phyloP scores from a whole-genome alignment of 2,888 invertebrate species.

The Atethmia centrago region DNA sequence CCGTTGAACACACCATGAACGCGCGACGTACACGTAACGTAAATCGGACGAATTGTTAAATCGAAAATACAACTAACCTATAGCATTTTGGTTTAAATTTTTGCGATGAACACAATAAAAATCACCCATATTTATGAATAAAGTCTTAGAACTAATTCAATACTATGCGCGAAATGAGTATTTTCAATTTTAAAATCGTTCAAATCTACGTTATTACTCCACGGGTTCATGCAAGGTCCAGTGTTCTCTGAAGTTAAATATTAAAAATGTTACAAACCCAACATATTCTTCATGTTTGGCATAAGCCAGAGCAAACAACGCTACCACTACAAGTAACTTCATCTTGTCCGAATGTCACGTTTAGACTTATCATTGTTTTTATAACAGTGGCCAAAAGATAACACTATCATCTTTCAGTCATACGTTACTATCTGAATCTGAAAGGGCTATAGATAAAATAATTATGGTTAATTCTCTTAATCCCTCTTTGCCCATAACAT shows the following conservation, averaged over 20 bases:
- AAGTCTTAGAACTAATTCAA: too few relatives aligned
- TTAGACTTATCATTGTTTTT: conserved; percentile 27
- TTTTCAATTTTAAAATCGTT: too few relatives aligned
- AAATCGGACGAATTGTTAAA: too few relatives aligned
- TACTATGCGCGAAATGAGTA: too few relatives aligned
- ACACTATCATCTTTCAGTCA: conserved; percentile 12
- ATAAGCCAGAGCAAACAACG: conserved; percentile 70
- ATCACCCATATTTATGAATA: too few relatives aligned
- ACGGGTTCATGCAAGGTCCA: too few relatives aligned
- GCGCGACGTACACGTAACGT: too few relatives aligned
- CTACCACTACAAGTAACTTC: conserved; percentile 50
- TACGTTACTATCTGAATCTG: conserved; percentile 10
- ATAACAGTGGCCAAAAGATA: conserved; percentile 29
- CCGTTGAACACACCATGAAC: too few relatives aligned
- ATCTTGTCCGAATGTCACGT: conserved; percentile 17
- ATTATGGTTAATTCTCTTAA: conserved; percentile 4
- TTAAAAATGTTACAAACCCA: conserved; percentile 73
- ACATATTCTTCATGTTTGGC: conserved; percentile 82
- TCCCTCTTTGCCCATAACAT: not conserved
- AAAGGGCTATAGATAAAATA: conserved; percentile 21
- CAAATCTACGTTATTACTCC: too few relatives aligned
- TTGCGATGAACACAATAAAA: too few relatives aligned
- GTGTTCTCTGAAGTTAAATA: not conserved
- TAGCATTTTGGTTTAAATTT: too few relatives aligned
- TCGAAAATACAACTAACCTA: too few relatives aligned